Evolutionary conservation across 2,113 vertebrate genomes (phyloP).

Genomic region (Crotophaga sulcirostris): DNA sequence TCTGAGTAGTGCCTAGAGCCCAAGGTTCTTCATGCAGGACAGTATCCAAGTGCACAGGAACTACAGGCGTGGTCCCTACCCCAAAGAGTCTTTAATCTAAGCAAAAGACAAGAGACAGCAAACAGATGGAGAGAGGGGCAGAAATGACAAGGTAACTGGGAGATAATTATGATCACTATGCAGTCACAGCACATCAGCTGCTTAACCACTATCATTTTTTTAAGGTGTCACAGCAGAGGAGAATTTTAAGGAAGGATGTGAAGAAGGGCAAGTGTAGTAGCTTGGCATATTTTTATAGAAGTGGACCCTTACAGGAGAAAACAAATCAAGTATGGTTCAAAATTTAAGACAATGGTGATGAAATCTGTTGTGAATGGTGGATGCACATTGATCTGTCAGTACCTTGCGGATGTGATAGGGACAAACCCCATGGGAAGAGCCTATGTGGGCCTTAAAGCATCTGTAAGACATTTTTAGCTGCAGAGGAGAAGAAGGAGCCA

Average conservation of each 20-base stretch:
- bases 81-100: conserved; percentile 31
- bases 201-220: conserved; percentile 51
- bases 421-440: neutral
- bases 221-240: conserved; percentile 52
- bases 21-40: neutral
- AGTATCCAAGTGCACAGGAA: neutral
- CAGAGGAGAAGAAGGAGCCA: neutral
- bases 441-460: neutral
- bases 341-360: neutral
- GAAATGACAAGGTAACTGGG: conserved; percentile 61
- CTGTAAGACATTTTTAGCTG: neutral
- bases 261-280: neutral
- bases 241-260: conserved; percentile 48
- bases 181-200: conserved; percentile 63
- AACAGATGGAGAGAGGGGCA: conserved; percentile 64
- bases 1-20: neutral
- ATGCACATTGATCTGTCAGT: neutral
- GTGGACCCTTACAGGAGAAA: neutral
- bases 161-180: conserved; percentile 59
- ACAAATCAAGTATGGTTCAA: neutral
- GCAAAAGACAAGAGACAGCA: conserved; percentile 38
- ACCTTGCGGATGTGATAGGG: neutral
- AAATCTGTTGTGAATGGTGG: neutral
- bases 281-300: neutral
- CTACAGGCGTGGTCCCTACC: neutral